Base-by-base conservation (phyloP, 2,888 invertebrate genomes). In the Ashinkailepas kermadecensis region DNA sequence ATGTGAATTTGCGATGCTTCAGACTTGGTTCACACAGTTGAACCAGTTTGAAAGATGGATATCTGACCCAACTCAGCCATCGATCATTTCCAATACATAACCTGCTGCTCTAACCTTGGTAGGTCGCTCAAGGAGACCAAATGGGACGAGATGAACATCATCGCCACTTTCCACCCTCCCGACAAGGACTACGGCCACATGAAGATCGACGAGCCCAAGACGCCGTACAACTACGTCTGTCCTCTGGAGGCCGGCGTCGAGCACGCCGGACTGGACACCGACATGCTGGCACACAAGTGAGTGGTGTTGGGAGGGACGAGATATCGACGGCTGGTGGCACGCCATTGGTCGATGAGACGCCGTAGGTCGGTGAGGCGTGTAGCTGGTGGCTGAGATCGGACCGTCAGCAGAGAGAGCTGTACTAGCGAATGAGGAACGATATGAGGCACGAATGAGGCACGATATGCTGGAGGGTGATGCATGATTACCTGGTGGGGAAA, bases 131-230 rank as follows among this genome's bases (percentile, higher is more conserved):
- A 85, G 82, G 86, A 91, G 85, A 91, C 95, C 86, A 94, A 96
- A 90, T 97, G 95, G 90, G 99, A 99, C 88, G 99, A 99, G 90
- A 95, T 97, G 92, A 99, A 99, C 89, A 99, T 99, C 85, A 91
- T 99, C 86, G 97, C 97, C 85, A 99, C 99, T 0, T 92, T 97
- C 86, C 99, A 99, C 90, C 99, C 99, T 74, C 91, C 94, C 54
- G 96, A 96, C 88, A 99, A 99, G 89, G 99, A 99, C 89, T 99
- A 99, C 88, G 99, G 99, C 13, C 97, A 97, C 87, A 99, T 99
- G 97, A 99, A 99, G 89, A 93, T 94, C 84, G 95, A 96, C 86
- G 99, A 99, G 88, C 99, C 99, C 3, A 98, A 98, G 88, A 99
- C 99, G 57, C 99, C 99, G 0, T 95, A 91, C 86, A 91, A 91